These are phyloP conservation scores for Zoanthus solanderi DNA, from an alignment of 92 coral and sea anemone species.

Conservation along the genomic window DNA sequence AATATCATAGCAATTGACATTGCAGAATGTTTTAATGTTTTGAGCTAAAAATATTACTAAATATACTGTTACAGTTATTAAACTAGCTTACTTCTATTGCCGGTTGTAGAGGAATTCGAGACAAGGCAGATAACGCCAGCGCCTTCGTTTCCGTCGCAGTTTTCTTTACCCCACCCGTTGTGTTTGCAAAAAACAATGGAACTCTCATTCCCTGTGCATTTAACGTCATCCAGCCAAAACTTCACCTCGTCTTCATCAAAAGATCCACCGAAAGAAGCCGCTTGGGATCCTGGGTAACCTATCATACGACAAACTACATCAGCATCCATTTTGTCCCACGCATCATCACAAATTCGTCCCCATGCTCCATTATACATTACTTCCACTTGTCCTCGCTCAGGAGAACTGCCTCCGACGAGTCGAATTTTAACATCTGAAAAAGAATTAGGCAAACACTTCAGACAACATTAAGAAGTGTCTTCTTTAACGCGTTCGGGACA, in stretches of 20 bases:
- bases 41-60: too few species aligned
- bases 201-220: conserved; percentile 16
- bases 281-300: conserved; percentile 18
- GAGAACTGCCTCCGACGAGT: background rate
- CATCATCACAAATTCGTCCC: conserved; percentile 30
- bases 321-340: conserved; percentile 34
- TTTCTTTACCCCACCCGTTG: conserved; percentile 25
- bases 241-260: background rate
- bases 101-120: background rate
- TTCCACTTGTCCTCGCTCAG: background rate
- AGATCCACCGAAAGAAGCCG: conserved; percentile 14
- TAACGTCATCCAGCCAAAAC: conserved; percentile 19
- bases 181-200: background rate
- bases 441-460: too few species aligned
- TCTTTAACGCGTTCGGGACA: too few species aligned
- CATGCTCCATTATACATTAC: conserved; percentile 14
- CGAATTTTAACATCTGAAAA: conserved; percentile 12
- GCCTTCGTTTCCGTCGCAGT: conserved; percentile 6
- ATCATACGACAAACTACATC: conserved; percentile 33
- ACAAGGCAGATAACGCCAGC: conserved; percentile 20
- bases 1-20: too few species aligned
- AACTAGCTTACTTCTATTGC: background rate
- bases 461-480: too few species aligned
- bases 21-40: too few species aligned
- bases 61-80: too few species aligned